These are phyloP conservation scores for Pseudorectes ferrugineus DNA, from an alignment of 2,113 vertebrate genomes.

Conservation along the genomic window DNA sequence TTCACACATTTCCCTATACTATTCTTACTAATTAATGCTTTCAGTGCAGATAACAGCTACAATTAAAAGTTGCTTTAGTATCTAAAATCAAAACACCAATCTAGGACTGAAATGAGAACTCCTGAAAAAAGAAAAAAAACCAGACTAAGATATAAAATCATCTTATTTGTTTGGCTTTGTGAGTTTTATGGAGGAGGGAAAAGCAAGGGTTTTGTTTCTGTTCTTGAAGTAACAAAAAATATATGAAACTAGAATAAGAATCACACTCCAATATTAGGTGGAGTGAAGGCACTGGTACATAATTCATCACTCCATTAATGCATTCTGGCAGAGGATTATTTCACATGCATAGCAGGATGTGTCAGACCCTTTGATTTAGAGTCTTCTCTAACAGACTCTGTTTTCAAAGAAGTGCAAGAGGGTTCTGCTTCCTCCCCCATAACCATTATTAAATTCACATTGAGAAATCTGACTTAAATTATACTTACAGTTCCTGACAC, in stretches of 20 bases:
- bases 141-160: neutral
- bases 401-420: neutral
- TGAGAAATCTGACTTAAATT: neutral
- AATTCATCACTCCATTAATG: constrained; percentile 7
- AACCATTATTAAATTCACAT: neutral
- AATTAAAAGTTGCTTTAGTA: constrained; percentile 1
- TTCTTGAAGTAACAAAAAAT: neutral
- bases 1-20: neutral
- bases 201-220: neutral
- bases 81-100: neutral
- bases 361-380: constrained; percentile 37
- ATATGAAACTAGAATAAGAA: neutral
- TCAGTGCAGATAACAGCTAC: neutral
- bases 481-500: neutral
- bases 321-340: constrained; percentile 1
- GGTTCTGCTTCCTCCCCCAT: neutral
- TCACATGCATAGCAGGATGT: neutral
- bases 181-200: neutral
- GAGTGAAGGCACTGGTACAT: neutral
- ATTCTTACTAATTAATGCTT: neutral
- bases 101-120: neutral
- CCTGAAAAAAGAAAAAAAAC: neutral
- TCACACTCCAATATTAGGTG: neutral
- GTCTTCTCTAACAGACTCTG: neutral
- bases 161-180: neutral